phyloP scores from a whole-genome alignment of 2,888 invertebrate species.

The Macaria liturata region DNA sequence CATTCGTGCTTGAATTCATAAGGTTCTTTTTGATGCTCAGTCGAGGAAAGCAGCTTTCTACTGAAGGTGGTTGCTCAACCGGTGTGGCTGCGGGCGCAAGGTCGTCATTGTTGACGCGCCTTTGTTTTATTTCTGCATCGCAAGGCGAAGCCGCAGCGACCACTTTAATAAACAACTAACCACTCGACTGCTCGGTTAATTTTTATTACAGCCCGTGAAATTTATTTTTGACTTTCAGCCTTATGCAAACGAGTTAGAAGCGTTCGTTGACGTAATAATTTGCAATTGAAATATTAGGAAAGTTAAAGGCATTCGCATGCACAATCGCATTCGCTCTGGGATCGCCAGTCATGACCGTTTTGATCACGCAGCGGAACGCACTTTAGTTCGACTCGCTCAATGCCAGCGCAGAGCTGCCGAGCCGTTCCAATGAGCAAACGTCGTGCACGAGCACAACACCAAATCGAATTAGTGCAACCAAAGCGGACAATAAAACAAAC shows the following conservation, averaged over 20 bases:
- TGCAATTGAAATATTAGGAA: conserved; percentile 38
- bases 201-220: conserved; percentile 1
- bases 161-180: conserved; percentile 13
- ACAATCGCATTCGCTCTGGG: conserved; percentile 42
- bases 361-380: conserved; percentile 54
- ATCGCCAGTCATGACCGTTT: conserved; percentile 55
- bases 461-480: conserved; percentile 16
- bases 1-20: conserved; percentile 32
- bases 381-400: conserved; percentile 42
- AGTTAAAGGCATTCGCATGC: conserved; percentile 33
- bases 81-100: conserved; percentile 46
- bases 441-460: conserved; percentile 2
- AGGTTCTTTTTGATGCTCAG: conserved; percentile 40
- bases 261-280: conserved; percentile 28
- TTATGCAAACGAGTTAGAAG: conserved; percentile 10
- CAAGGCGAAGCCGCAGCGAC: conserved; percentile 18
- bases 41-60: conserved; percentile 68
- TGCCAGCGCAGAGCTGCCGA: conserved; percentile 40
- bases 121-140: conserved; percentile 48
- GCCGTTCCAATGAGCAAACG: conserved; percentile 16
- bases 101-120: conserved; percentile 54
- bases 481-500: conserved; percentile 1
- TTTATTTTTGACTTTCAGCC: neutral
- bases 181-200: neutral
- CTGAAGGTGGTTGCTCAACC: conserved; percentile 41